Evolutionary conservation across 2,888 invertebrate genomes (phyloP).

Genomic region (Cinara cedri): DNA sequence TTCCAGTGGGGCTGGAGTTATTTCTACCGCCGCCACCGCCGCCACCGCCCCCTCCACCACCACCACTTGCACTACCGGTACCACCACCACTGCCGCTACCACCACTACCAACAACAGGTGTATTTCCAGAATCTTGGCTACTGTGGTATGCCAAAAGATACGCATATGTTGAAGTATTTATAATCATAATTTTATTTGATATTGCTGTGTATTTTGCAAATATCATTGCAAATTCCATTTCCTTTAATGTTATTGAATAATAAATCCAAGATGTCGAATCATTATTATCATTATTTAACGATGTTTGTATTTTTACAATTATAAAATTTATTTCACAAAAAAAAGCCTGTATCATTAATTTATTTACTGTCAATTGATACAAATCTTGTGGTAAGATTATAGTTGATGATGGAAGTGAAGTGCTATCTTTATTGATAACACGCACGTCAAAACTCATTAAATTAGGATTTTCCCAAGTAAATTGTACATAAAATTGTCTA

Average conservation of each 20-base stretch:
- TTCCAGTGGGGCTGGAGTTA: too few relatives aligned
- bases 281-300: not conserved
- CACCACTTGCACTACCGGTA: too few relatives aligned
- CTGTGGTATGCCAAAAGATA: not conserved
- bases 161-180: not conserved
- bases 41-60: too few relatives aligned
- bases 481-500: not conserved
- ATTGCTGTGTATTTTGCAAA: slow-evolving; percentile 1
- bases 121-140: not conserved
- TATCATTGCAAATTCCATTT: not conserved
- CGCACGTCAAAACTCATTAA: not conserved
- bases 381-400: slow-evolving; percentile 9
- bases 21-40: too few relatives aligned
- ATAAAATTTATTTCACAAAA: not conserved
- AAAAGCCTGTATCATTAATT: not conserved
- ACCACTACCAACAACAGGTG: too few relatives aligned
- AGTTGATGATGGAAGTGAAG: not conserved
- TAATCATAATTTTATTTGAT: not conserved
- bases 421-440: not conserved
- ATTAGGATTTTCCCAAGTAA: not conserved
- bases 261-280: not conserved
- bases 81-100: too few relatives aligned
- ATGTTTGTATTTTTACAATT: not conserved
- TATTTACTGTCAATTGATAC: not conserved
- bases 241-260: not conserved